Evolutionary conservation across 2,113 vertebrate species (phyloP), one percentile per base, ranked within the genome.

Genomic region (Butorides virescens): DNA sequence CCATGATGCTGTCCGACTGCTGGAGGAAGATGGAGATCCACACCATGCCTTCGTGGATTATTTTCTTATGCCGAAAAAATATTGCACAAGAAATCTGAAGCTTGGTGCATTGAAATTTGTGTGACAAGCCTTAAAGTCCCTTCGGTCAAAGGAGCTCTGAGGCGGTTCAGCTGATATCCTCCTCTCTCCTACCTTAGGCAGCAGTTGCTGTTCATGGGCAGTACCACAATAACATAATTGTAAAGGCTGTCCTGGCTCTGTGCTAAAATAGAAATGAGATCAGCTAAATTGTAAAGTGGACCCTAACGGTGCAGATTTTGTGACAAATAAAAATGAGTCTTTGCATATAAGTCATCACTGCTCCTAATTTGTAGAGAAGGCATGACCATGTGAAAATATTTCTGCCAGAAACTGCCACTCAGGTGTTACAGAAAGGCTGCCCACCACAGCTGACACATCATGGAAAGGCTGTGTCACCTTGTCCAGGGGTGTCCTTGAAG

Each of bases 1-100:
- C 7, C 36, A 44, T 0, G 6, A 10, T 34, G 11, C 13, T 1
- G 3, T 61, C 50, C 1, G 0, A 55, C 61, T 0, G 0, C 30
- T 29, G 46, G 6, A 59, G 25, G 29, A 63, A 59, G 34, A 29
- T 27, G 29, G 46, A 89, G 92, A 91, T 61, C 21, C 10, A 13
- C 0, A 0, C 26, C 1, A 0, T 44, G 37, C 22, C 19, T 44
- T 5, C 2, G 3, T 21, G 37, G 62, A 47, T 89, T 75, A 61
- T 61, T 74, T 86, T 73, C 47, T 76, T 62, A 20, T 55, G 50
- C 26, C 50, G 61, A 65, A 93, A 68, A 15, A 59, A 36, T 11
- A 50, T 13, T 29, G 18, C 25, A 32, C 55, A 47, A 53, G 23
- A 53, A 85, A 81, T 42, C 32, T 80, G 47, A 62, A 89, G 19